Percentiles rank a stretch among this genome's conserved stretches.
Conservation (phyloP, 2,113 vertebrate genomes). For the Channa argus region DNA sequence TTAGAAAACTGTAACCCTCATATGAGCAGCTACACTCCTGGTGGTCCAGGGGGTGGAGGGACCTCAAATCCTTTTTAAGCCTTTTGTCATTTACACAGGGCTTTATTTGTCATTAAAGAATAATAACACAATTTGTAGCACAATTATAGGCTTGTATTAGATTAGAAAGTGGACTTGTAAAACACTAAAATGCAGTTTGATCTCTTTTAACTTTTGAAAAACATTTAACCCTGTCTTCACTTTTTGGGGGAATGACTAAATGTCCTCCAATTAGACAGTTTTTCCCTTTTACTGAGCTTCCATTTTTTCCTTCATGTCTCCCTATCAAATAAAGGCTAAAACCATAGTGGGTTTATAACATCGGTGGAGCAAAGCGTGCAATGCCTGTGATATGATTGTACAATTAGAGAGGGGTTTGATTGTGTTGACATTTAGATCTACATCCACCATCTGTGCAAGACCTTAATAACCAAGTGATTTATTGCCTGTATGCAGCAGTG, state of each 20-base stretch:
- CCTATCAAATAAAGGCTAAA: too few relatives aligned
- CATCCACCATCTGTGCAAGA: conserved; percentile 48
- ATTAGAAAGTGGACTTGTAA: neutral
- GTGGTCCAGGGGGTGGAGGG: conserved; percentile 84
- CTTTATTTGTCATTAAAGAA: conserved; percentile 87
- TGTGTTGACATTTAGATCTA: conserved; percentile 15
- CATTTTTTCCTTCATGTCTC: too few relatives aligned
- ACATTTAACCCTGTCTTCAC: too few relatives aligned
- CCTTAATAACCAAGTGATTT: conserved; percentile 81
- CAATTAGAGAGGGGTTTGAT: neutral
- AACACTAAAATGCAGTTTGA: conserved; percentile 31
- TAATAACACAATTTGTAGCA: conserved; percentile 75
- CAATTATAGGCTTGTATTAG: conserved; percentile 47
- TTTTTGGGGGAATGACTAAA: too few relatives aligned
- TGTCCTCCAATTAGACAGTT: too few relatives aligned
- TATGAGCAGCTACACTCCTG: conserved; percentile 86
- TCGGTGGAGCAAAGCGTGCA: neutral
- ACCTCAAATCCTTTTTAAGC: conserved; percentile 87
- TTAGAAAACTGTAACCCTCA: conserved; percentile 92
- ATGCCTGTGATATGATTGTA: neutral
- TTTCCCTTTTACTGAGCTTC: too few relatives aligned
- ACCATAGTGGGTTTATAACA: neutral
- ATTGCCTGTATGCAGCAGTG: conserved; percentile 77
- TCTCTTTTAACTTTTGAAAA: too few relatives aligned
- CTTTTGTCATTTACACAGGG: conserved; percentile 83